phyloP scores from a whole-genome alignment of 2,888 invertebrate species.

The Drosophila emarginata region DNA sequence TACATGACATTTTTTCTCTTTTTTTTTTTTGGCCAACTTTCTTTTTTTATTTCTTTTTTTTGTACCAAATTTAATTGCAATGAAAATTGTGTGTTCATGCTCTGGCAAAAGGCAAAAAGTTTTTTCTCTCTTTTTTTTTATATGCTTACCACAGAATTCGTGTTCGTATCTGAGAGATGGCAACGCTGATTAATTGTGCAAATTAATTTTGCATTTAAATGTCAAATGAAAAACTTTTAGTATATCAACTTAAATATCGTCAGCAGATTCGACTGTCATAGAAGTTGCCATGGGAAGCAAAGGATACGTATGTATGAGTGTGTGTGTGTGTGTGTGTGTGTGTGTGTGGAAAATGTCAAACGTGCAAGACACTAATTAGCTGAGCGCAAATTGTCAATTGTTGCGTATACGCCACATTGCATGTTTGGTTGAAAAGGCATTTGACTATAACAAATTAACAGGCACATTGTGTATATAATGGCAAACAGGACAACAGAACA shows the following conservation, averaged over 20 bases:
- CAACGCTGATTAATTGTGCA: conserved; percentile 66
- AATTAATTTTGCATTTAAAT: conserved; percentile 67
- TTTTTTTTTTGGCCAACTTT: conserved; percentile 35
- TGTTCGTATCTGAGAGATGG: conserved; percentile 25
- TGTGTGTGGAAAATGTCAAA: conserved; percentile 32
- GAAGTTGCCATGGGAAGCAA: no score
- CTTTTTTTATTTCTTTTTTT: conserved; percentile 47
- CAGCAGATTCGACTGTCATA: conserved; percentile 14
- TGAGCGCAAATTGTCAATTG: conserved; percentile 51
- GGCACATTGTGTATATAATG: conserved; percentile 56
- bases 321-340: not conserved
- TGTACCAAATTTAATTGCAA: conserved; percentile 75
- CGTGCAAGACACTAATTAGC: conserved; percentile 52
- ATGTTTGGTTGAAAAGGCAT: conserved; percentile 33
- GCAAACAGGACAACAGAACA: conserved; percentile 39
- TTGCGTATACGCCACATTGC: conserved; percentile 49
- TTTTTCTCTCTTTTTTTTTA: conserved; percentile 35
- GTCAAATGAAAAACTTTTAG: conserved; percentile 52
- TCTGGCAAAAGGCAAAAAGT: conserved; percentile 53
- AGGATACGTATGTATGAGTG: no score
- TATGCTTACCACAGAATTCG: conserved; percentile 1
- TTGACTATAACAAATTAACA: conserved; percentile 60
- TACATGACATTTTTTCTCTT: conserved; percentile 61
- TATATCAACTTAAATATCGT: conserved; percentile 34
- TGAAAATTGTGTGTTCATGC: conserved; percentile 64